These are phyloP conservation scores for Ameiurus melas DNA, from an alignment of 2,113 vertebrate genomes.

Conservation along the genomic window DNA sequence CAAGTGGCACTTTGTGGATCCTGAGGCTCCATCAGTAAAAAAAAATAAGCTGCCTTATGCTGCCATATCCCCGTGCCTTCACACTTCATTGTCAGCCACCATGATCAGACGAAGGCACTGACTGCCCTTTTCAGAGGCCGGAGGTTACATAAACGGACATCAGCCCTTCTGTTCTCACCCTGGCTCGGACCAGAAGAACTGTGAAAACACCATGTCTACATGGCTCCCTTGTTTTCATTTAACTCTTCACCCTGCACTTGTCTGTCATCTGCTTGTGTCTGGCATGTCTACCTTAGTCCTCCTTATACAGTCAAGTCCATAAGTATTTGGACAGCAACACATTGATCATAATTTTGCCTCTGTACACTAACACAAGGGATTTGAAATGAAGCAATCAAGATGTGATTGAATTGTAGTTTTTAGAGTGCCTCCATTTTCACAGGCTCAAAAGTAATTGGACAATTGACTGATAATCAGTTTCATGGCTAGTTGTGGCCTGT, in stretches of 20 bases:
- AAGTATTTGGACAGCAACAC: too few relatives aligned
- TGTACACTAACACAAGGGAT: too few relatives aligned
- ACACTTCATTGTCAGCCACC: slow-evolving; percentile 69
- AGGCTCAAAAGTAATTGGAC: too few relatives aligned
- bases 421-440: too few relatives aligned
- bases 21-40: slow-evolving; percentile 49
- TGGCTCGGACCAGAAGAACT: slow-evolving; percentile 67
- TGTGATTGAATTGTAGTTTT: too few relatives aligned
- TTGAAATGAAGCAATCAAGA: too few relatives aligned
- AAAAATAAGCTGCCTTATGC: slow-evolving; percentile 55
- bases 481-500: too few relatives aligned
- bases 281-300: not conserved
- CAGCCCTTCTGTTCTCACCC: slow-evolving; percentile 69
- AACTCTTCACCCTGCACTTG: not conserved
- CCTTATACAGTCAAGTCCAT: too few relatives aligned
- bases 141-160: slow-evolving; percentile 80
- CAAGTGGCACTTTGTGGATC: slow-evolving; percentile 70
- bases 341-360: too few relatives aligned
- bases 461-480: too few relatives aligned
- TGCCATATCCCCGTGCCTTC: slow-evolving; percentile 64
- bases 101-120: slow-evolving; percentile 68
- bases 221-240: slow-evolving; percentile 22
- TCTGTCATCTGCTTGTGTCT: not conserved
- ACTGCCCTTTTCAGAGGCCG: slow-evolving; percentile 61
- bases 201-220: slow-evolving; percentile 65